These are phyloP conservation scores for Malurus elegans DNA, from an alignment of 2,113 vertebrate genomes.

Conservation along the genomic window DNA sequence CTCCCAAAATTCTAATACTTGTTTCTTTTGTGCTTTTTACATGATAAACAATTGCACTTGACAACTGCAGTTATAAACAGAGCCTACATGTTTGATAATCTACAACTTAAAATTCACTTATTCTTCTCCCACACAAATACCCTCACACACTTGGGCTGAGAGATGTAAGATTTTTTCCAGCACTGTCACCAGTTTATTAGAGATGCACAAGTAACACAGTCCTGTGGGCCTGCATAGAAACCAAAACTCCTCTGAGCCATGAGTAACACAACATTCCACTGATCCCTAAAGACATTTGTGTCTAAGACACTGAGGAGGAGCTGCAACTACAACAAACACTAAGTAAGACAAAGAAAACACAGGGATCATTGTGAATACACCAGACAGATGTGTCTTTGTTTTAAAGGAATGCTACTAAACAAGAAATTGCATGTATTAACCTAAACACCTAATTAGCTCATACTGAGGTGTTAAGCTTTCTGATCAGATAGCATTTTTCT, in stretches of 20 bases:
- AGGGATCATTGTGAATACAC: not conserved
- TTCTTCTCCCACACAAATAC: not conserved
- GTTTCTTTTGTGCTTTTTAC: not conserved
- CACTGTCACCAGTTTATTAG: not conserved
- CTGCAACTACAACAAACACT: not conserved
- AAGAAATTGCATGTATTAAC: not conserved
- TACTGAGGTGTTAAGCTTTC: not conserved
- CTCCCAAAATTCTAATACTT: not conserved
- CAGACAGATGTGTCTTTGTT: not conserved
- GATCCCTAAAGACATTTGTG: not conserved
- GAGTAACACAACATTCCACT: not conserved
- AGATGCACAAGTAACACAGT: not conserved
- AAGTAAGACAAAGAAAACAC: not conserved
- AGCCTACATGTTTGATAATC: not conserved
- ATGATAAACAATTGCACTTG: not conserved
- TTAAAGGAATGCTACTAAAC: not conserved
- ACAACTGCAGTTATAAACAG: not conserved
- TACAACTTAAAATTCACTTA: not conserved
- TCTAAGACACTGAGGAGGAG: not conserved
- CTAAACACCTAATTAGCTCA: not conserved
- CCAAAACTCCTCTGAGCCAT: not conserved
- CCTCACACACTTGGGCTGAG: not conserved
- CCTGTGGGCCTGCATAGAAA: not conserved
- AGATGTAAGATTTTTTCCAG: not conserved
- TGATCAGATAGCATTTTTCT: not conserved